These are phyloP conservation scores for Capitella teleta DNA, from an alignment of 1,140 invertebrate species.

Conservation along the genomic window DNA sequence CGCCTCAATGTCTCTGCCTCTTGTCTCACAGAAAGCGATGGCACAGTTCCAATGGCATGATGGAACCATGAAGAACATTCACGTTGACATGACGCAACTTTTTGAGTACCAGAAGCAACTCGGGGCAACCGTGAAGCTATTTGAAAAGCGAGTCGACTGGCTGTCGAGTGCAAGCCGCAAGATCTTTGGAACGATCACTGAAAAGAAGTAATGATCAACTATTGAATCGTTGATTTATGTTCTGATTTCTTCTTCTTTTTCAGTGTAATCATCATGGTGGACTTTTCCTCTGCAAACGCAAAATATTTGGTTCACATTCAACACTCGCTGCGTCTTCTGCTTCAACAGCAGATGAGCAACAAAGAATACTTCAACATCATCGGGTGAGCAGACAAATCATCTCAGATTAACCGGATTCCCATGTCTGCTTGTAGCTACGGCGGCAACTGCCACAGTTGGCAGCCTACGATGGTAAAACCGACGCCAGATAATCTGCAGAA, in stretches of 20 bases:
- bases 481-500: slow-evolving; percentile 36
- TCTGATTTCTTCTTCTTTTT: slow-evolving; percentile 9
- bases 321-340: slow-evolving; percentile 37
- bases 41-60: slow-evolving; percentile 42
- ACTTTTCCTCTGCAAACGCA: slow-evolving; percentile 37
- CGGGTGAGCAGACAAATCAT: slow-evolving; percentile 20
- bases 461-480: slow-evolving; percentile 36
- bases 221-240: not conserved
- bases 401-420: not conserved
- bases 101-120: slow-evolving; percentile 44
- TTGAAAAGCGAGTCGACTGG: slow-evolving; percentile 40
- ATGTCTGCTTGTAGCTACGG: not conserved
- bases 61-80: slow-evolving; percentile 40
- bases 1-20: too few relatives aligned
- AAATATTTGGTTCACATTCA: slow-evolving; percentile 43
- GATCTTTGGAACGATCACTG: slow-evolving; percentile 40
- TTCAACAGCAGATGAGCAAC: slow-evolving; percentile 41
- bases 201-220: slow-evolving; percentile 38
- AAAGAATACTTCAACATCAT: slow-evolving; percentile 43
- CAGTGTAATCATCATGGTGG: slow-evolving; percentile 40
- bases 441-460: slow-evolving; percentile 21
- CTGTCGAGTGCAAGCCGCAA: slow-evolving; percentile 34
- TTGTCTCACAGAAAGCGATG: slow-evolving; percentile 37
- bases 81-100: slow-evolving; percentile 39
- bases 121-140: slow-evolving; percentile 32